Evolutionary conservation across 2,888 invertebrate species (phyloP), one percentile per base, ranked within the genome.

Genomic region (Tenthredo distinguenda): DNA sequence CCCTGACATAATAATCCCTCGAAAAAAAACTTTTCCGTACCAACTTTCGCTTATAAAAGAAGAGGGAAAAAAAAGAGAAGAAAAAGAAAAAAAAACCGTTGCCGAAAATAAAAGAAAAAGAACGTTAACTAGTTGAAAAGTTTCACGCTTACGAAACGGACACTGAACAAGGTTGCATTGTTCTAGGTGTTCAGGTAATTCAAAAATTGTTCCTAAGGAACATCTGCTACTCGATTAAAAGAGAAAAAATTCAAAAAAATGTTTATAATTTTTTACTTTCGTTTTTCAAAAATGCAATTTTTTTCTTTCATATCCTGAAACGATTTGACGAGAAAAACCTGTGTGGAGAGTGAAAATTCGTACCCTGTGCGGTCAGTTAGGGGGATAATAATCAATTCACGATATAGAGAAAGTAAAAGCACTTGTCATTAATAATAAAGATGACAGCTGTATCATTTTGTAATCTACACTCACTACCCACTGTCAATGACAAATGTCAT

Each of bases 401-500:
- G 15, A n/a, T 71, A 18, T 55, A 55, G 55, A 71, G 26, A 12
- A 26, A 26, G 9, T 2, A 71, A 37, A 37, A 71, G n/a, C 71
- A 71, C 71, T 62, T 62, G 21, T 62, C n/a, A 71, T n/a, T 7
- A 6, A 71, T 40, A 18, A 71, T n/a, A 6, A 37, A 7, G 37
- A 37, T 71, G 71, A 62, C 26, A 26, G 12, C 12, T 62, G 62
- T 12, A 62, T 68, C 68, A 68, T 68, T 34, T 68, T 34, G 1
- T 18, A 34, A 74, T 37, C 72, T 43, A 43, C 83, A 43, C 83
- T 26, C 83, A 83, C 71, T 83, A 71, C 21, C 83, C 83, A 83
- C 83, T 50, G 83, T 83, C 83, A 71, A 83, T 83, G 47, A 58
- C 43, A 71, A 50, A 68, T 83, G 83, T 83, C 31, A 68, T 83